phyloP scores from a whole-genome alignment of 2,888 invertebrate genomes.

The Cryptocheilus praepositus region DNA sequence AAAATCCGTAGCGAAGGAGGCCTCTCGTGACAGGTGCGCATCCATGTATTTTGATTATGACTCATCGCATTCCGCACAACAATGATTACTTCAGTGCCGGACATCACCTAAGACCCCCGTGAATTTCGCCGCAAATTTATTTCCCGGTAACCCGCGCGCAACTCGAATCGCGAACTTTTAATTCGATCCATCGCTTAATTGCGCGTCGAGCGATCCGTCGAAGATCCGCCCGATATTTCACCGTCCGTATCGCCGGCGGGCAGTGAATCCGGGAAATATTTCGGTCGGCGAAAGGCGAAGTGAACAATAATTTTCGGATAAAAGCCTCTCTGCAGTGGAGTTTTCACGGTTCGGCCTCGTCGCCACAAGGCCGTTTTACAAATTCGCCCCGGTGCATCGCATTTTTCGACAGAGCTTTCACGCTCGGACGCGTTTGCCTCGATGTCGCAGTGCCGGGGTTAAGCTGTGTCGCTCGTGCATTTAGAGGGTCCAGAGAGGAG shows the following conservation, averaged over 20 bases:
- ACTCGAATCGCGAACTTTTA: no score
- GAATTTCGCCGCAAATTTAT: no score
- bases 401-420: slow-evolving; percentile 40
- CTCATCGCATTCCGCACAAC: no score
- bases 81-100: no score
- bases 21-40: no score
- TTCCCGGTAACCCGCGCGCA: no score
- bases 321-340: slow-evolving; percentile 15
- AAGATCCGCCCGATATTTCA: no score
- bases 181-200: no score
- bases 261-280: not conserved
- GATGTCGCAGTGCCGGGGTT: slow-evolving; percentile 9
- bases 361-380: slow-evolving; percentile 34
- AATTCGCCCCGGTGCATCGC: slow-evolving; percentile 35
- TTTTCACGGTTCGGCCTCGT: slow-evolving; percentile 16
- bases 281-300: not conserved
- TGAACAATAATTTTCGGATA: slow-evolving; percentile 1
- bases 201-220: no score
- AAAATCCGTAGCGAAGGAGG: no score
- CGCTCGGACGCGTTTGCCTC: slow-evolving; percentile 26
- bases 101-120: no score
- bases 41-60: no score
- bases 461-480: slow-evolving; percentile 1
- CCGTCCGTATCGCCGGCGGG: not conserved
- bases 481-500: not conserved